These are phyloP conservation scores for Meiosimyza platycephala DNA, from an alignment of 2,888 invertebrate genomes.

Conservation along the genomic window DNA sequence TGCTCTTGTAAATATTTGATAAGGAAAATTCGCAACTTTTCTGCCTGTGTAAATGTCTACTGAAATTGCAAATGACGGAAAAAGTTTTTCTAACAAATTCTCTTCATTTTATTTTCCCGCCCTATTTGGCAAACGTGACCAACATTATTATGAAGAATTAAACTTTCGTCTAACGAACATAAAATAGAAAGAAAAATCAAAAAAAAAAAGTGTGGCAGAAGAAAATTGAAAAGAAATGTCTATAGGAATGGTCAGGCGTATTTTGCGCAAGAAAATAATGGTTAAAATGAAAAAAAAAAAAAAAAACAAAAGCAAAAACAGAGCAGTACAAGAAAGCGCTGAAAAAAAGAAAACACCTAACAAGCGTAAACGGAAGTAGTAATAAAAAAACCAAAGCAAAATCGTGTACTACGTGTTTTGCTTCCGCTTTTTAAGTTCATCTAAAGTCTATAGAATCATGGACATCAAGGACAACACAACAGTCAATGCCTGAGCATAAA, in stretches of 20 bases:
- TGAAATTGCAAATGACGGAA: background rate
- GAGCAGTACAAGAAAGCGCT: background rate
- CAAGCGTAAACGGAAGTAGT: conserved; percentile 17
- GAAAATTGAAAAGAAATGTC: conserved; percentile 21
- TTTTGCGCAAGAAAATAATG: background rate
- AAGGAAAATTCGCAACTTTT: too few relatives aligned
- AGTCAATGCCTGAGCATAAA: background rate
- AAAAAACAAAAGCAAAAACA: background rate
- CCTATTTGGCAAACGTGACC: conserved; percentile 32
- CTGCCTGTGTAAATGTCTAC: too few relatives aligned
- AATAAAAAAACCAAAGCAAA: conserved; percentile 12
- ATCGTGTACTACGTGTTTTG: conserved; percentile 22
- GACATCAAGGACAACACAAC: too few relatives aligned
- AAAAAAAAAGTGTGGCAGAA: background rate
- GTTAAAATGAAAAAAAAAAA: background rate
- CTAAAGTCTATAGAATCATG: too few relatives aligned
- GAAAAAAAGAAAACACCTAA: background rate
- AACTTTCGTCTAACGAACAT: conserved; percentile 20
- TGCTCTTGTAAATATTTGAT: too few relatives aligned
- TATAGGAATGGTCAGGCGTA: background rate
- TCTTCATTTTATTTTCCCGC: background rate
- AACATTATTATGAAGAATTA: conserved; percentile 32
- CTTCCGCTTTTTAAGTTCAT: background rate
- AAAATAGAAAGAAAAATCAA: background rate
- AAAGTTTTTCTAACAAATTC: conserved; percentile 12